These are phyloP conservation scores for Pseudomyrmex flavicornis DNA, from an alignment of 1,140 invertebrate genomes.

Conservation along the genomic window DNA sequence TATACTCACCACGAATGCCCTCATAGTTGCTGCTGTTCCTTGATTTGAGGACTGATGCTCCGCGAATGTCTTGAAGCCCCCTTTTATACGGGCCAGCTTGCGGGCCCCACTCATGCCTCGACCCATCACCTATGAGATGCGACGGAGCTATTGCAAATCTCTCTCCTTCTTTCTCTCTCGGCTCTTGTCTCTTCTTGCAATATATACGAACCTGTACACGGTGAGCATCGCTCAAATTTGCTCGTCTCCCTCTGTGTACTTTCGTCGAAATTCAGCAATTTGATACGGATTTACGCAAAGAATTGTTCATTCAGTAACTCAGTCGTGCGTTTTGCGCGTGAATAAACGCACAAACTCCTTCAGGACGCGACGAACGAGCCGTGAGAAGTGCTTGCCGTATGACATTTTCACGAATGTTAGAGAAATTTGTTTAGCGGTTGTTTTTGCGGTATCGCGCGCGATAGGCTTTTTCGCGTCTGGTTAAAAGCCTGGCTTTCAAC, in stretches of 20 bases:
- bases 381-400: constrained; percentile 29
- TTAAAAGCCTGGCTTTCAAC: background rate
- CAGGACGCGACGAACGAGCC: constrained; percentile 15
- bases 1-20: constrained; percentile 85
- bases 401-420: background rate
- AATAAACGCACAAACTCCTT: too few species aligned
- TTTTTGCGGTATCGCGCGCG: background rate
- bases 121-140: constrained; percentile 85
- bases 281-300: background rate
- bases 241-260: constrained; percentile 35
- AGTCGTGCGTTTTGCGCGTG: too few species aligned
- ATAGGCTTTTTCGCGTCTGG: background rate
- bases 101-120: constrained; percentile 80
- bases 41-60: constrained; percentile 86
- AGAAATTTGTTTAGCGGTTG: constrained; percentile 1
- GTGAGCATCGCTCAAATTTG: constrained; percentile 31
- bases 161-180: constrained; percentile 73
- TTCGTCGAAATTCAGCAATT: constrained; percentile 52
- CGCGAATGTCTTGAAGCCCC: constrained; percentile 81
- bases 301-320: background rate
- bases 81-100: constrained; percentile 81
- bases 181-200: constrained; percentile 47
- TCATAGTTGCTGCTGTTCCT: constrained; percentile 85
- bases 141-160: constrained; percentile 82
- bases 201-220: background rate